A percentile compares a stretch with the other conserved stretches of the same genome.
Conservation (phyloP, 2,797 vertebrate genomes). For the Pantherophis vulpinus region DNA sequence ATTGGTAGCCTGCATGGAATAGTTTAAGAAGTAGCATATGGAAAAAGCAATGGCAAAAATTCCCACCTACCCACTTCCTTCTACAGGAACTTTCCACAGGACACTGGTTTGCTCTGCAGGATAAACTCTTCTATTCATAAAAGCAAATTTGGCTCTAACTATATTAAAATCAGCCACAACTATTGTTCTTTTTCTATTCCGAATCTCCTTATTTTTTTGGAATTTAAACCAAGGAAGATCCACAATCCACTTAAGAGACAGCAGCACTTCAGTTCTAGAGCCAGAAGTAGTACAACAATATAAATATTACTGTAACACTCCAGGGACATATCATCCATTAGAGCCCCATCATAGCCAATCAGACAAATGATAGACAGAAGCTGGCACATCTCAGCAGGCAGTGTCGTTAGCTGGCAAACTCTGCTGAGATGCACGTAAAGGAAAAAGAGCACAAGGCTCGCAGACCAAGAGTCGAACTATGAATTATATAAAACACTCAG, state of each 20-base stretch:
- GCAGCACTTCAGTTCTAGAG: neutral
- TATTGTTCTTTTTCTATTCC: neutral
- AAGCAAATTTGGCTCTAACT: neutral
- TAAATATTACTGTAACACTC: neutral
- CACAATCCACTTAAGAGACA: neutral
- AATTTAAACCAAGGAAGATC: neutral
- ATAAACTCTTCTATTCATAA: neutral
- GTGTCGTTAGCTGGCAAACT: neutral
- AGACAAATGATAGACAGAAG: slow-evolving; percentile 15
- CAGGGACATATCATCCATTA: slow-evolving; percentile 3
- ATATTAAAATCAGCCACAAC: neutral
- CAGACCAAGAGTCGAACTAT: neutral
- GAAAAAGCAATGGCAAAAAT: neutral
- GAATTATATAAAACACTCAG: neutral
- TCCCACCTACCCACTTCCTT: neutral
- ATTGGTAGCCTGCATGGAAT: neutral
- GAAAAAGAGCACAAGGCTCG: neutral
- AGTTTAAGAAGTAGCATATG: neutral
- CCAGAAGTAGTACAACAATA: neutral
- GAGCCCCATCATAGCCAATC: slow-evolving; percentile 11
- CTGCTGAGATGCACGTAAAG: rapidly evolving
- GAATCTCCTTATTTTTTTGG: neutral
- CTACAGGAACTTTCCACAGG: neutral
- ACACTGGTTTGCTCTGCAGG: neutral
- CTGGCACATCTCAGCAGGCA: slow-evolving; percentile 1